phyloP scores from a whole-genome alignment of 2,888 invertebrate species.

The Melieria picta region DNA sequence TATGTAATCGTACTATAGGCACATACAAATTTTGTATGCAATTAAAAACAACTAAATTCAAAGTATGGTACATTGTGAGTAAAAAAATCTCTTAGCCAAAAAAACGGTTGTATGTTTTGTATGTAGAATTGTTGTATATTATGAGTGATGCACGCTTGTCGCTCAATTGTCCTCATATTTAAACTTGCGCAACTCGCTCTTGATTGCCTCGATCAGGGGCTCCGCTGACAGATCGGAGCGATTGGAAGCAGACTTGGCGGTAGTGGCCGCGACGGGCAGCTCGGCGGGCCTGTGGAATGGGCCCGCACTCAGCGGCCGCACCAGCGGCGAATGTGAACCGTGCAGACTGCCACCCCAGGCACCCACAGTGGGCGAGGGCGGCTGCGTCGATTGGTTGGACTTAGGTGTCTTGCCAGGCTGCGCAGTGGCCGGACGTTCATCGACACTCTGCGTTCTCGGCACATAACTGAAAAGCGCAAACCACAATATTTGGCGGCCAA shows the following conservation, averaged over 20 bases:
- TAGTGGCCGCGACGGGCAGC: slow-evolving; percentile 51
- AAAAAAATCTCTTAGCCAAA: no score
- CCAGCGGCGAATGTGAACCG: slow-evolving; percentile 68
- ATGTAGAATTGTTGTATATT: no score
- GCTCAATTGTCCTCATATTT: slow-evolving; percentile 52
- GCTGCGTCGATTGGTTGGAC: slow-evolving; percentile 62
- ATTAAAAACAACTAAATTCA: slow-evolving; percentile 2
- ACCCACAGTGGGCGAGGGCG: slow-evolving; percentile 66
- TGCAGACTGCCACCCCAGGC: slow-evolving; percentile 69
- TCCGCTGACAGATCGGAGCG: slow-evolving; percentile 77
- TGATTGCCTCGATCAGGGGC: slow-evolving; percentile 85
- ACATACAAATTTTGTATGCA: neutral
- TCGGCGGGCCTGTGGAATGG: slow-evolving; percentile 70
- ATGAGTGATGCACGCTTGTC: no score
- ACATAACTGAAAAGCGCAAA: slow-evolving; percentile 47
- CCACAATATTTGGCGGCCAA: no score
- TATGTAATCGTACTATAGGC: neutral
- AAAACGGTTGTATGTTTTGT: no score
- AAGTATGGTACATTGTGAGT: no score
- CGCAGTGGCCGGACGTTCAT: slow-evolving; percentile 63
- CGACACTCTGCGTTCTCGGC: slow-evolving; percentile 48
- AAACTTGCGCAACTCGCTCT: slow-evolving; percentile 71
- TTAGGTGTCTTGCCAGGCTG: slow-evolving; percentile 59
- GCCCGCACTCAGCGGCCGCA: slow-evolving; percentile 74
- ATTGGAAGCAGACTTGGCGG: slow-evolving; percentile 19